These are phyloP conservation scores for Caenorhabditis wallacei DNA, from an alignment of 2,888 invertebrate genomes.

Conservation along the genomic window DNA sequence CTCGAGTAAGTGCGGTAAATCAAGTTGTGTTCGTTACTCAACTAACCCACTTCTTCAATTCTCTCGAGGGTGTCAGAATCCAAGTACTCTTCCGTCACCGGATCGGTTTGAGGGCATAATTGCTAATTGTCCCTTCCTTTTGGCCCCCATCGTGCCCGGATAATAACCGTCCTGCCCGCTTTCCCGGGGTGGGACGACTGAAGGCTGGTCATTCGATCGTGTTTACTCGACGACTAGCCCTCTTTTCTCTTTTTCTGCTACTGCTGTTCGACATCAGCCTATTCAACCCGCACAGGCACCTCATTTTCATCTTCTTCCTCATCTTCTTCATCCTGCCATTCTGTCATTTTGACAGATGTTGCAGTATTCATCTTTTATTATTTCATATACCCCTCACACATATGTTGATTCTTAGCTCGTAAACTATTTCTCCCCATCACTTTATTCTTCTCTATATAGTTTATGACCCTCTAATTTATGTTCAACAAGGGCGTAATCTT, in stretches of 20 bases:
- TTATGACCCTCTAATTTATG: not conserved
- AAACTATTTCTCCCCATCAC: not conserved
- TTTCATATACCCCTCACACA: not conserved
- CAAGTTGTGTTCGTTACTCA: slow-evolving; percentile 34
- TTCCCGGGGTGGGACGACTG: slow-evolving; percentile 35
- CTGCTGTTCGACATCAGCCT: slow-evolving; percentile 39
- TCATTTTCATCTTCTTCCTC: slow-evolving; percentile 51
- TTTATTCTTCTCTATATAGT: not conserved
- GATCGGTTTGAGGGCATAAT: slow-evolving; percentile 53
- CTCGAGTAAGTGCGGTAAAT: slow-evolving; percentile 43
- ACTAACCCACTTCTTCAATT: slow-evolving; percentile 38
- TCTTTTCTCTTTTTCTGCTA: slow-evolving; percentile 17
- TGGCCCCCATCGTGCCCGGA: slow-evolving; percentile 50
- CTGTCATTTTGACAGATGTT: slow-evolving; percentile 52
- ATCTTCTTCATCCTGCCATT: slow-evolving; percentile 6
- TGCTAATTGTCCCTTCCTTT: slow-evolving; percentile 54
- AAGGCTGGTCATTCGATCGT: slow-evolving; percentile 61
- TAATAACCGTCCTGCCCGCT: slow-evolving; percentile 59
- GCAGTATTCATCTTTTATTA: slow-evolving; percentile 24
- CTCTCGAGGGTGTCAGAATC: slow-evolving; percentile 45
- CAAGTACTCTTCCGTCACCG: slow-evolving; percentile 30
- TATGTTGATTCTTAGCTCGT: slow-evolving; percentile 6
- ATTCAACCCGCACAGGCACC: slow-evolving; percentile 55
- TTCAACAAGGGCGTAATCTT: not conserved
- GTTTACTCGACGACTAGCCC: slow-evolving; percentile 62